Evolutionary conservation across 2,797 vertebrate species (phyloP).

Genomic region (Catamblyrhynchus diadema): DNA sequence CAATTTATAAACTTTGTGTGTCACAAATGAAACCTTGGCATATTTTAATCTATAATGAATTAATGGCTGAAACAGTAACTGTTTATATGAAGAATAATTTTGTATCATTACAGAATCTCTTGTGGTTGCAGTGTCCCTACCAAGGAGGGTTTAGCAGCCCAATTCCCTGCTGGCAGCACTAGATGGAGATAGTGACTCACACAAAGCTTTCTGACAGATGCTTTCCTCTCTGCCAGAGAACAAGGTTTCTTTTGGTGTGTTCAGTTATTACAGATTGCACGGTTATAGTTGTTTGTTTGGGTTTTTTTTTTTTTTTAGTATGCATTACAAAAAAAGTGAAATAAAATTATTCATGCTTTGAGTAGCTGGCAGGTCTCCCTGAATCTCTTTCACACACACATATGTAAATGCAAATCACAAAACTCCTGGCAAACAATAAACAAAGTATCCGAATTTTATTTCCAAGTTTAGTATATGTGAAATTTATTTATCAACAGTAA

Average conservation of each 20-base stretch:
- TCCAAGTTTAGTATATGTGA: neutral
- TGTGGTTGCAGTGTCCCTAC: neutral
- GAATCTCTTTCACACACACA: neutral
- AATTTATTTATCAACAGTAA: neutral
- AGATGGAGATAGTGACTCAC: constrained; percentile 75
- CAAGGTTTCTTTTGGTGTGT: neutral
- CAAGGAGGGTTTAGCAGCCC: neutral
- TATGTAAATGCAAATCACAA: neutral
- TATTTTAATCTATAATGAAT: neutral
- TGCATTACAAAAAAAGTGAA: constrained; percentile 2
- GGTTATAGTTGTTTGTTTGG: neutral
- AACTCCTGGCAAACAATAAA: neutral
- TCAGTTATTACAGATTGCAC: neutral
- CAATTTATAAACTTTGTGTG: neutral
- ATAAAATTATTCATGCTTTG: neutral
- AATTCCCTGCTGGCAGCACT: constrained; percentile 59
- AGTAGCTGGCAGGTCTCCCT: neutral
- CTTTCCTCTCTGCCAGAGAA: neutral
- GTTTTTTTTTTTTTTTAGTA: neutral
- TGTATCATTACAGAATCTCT: neutral
- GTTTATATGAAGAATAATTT: neutral
- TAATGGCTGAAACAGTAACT: neutral
- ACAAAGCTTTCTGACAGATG: neutral
- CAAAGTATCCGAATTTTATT: neutral
- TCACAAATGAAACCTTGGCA: constrained; percentile 24